These are phyloP conservation scores for Muricea muricata DNA, from an alignment of 92 coral and sea anemone genomes.

Conservation along the genomic window DNA sequence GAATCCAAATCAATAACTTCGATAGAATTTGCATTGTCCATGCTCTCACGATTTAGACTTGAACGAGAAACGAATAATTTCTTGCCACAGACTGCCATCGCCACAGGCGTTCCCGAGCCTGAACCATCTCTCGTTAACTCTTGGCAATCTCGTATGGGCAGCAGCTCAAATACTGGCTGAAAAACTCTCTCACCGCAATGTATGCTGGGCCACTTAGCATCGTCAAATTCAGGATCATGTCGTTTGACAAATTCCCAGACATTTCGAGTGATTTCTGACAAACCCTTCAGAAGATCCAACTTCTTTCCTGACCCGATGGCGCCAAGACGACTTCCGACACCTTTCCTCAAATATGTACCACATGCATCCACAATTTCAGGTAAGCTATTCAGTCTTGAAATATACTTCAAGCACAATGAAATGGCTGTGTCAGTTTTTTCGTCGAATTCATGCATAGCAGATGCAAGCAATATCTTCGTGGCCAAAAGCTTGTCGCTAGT, in stretches of 20 bases:
- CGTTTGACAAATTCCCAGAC: constrained; percentile 79
- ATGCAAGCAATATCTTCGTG: constrained; percentile 93
- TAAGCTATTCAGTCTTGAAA: constrained; percentile 78
- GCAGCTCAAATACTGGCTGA: constrained; percentile 72
- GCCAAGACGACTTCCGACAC: constrained; percentile 78
- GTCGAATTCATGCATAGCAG: constrained; percentile 93
- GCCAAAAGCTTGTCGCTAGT: constrained; percentile 86
- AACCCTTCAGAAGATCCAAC: constrained; percentile 70
- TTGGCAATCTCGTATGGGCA: constrained; percentile 64
- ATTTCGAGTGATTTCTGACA: constrained; percentile 92
- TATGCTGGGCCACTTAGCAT: constrained; percentile 68
- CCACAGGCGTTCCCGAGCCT: constrained; percentile 67
- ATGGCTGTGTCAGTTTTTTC: constrained; percentile 86
- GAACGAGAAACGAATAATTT: constrained; percentile 71
- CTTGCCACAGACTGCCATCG: constrained; percentile 72
- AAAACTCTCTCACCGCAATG: constrained; percentile 56
- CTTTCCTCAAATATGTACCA: constrained; percentile 64
- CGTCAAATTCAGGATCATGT: constrained; percentile 54
- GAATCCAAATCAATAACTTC: constrained; percentile 76
- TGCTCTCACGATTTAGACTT: constrained; percentile 47
- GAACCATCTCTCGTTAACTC: constrained; percentile 57
- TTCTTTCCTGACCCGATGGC: constrained; percentile 72
- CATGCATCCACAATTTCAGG: constrained; percentile 78
- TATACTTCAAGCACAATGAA: constrained; percentile 83
- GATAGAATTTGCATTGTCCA: constrained; percentile 64